These are phyloP conservation scores for Nebria brevicollis DNA, from an alignment of 2,888 invertebrate genomes.

Conservation along the genomic window DNA sequence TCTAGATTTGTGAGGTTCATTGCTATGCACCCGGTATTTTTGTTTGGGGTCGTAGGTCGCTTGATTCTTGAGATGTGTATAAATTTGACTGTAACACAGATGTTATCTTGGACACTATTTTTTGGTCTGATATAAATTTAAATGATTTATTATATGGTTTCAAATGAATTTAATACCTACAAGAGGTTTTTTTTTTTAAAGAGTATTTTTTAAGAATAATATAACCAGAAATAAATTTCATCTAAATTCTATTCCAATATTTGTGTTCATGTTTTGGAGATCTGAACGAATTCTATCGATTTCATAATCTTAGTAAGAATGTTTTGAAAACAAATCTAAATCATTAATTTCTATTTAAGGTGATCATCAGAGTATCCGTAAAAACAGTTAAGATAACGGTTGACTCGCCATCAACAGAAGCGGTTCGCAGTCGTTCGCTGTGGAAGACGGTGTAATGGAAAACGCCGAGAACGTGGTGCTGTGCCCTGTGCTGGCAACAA, in stretches of 20 bases:
- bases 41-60: not conserved
- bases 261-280: no score
- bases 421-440: not conserved
- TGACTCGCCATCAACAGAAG: not conserved
- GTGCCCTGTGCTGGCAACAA: constrained; percentile 9
- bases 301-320: not conserved
- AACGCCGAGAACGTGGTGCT: not conserved
- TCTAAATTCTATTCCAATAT: no score
- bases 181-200: no score
- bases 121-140: no score
- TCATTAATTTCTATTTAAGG: not conserved
- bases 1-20: constrained; percentile 24
- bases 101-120: not conserved
- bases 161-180: no score
- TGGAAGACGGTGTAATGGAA: constrained; percentile 9
- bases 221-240: no score
- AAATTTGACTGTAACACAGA: not conserved
- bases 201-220: no score
- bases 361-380: not conserved
- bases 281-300: not conserved
- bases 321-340: not conserved
- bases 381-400: not conserved
- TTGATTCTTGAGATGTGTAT: not conserved
- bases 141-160: no score
- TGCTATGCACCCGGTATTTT: constrained; percentile 24